Base-by-base conservation (phyloP, 2,888 invertebrate species). In the Ochropleura leucogaster region DNA sequence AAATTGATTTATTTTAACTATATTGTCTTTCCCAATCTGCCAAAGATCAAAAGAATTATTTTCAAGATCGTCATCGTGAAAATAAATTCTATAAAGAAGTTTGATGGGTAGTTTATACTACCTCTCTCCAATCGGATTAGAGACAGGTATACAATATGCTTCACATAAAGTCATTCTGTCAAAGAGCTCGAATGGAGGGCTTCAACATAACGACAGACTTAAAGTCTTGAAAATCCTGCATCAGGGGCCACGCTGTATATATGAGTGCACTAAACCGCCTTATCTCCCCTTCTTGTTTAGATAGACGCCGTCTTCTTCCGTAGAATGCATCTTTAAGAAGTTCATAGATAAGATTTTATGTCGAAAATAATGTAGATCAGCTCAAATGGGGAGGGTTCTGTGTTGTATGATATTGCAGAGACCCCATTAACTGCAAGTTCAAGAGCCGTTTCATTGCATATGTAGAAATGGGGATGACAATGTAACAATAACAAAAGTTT, bases 241-340 rank as follows among this genome's bases (percentile, higher is more conserved):
- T 88, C 86, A 86, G 86, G 89, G 89, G 87, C 83, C 85, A 83
- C 83, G 78, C 81, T 82, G 89, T 91, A 91, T 91, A 91, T 88
- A 92, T 77, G 89, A 92, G 89, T 93, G 92, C 93, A 93, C 91
- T 94, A 93, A 93, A 93, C 91, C 91, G 88, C 80, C 92, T 94
- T 95, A 94, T 94, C 94, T 94, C 91, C 94, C 94, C 94, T 90
- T 87, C 91, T 93, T 93, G 91, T 93, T 92, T 92, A 93, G 93
- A 94, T 93, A 93, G 86, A 92, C 89, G 89, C 89, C 88, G 86
- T 88, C 88, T 91, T 89, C 92, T 94, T 94, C 93, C 93, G 92
- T 91, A 91, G 90, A 91, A 93, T 94, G 94, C 93, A 94, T 93
- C 93, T 94, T 92, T 91, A 90, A 92, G 91, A 90, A 92, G 89